A percentile compares a stretch with the other conserved stretches of the same genome.
Conservation (phyloP, 2,113 vertebrate genomes). For the Piprites chloris region DNA sequence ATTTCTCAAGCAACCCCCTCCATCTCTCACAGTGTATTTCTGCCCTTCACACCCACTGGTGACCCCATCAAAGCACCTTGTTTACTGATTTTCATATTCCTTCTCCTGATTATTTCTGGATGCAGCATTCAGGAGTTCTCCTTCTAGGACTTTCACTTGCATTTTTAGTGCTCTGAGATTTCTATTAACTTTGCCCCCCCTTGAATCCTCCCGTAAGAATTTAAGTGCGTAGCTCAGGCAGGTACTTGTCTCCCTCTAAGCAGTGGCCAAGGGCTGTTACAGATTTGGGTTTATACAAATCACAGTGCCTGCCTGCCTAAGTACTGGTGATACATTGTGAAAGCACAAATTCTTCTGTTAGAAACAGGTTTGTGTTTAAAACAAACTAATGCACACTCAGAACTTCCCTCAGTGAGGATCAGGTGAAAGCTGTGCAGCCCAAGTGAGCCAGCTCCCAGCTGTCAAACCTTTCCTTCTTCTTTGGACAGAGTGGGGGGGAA, state of each 20-base stretch:
- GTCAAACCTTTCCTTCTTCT: background rate
- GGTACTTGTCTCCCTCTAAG: constrained; percentile 37
- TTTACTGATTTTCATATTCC: background rate
- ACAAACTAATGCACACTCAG: background rate
- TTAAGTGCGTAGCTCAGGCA: background rate
- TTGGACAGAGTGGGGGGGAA: background rate
- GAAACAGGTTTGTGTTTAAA: background rate
- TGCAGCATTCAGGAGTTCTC: background rate
- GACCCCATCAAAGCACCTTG: background rate
- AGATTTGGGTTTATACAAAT: constrained; percentile 23
- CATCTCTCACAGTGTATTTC: background rate
- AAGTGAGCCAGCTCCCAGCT: background rate
- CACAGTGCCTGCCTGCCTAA: background rate
- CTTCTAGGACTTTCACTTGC: background rate
- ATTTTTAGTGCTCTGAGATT: background rate
- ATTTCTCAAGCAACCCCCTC: background rate
- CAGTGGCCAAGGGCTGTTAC: constrained; percentile 37
- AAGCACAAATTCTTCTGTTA: background rate
- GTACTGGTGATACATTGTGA: background rate
- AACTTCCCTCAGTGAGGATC: background rate
- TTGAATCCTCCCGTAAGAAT: background rate
- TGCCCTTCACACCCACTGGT: background rate
- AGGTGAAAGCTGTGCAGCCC: background rate
- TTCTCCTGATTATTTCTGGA: background rate
- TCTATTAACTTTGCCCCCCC: background rate